Evolutionary conservation across 2,888 invertebrate genomes (phyloP).

Genomic region (Drosophila dives): DNA sequence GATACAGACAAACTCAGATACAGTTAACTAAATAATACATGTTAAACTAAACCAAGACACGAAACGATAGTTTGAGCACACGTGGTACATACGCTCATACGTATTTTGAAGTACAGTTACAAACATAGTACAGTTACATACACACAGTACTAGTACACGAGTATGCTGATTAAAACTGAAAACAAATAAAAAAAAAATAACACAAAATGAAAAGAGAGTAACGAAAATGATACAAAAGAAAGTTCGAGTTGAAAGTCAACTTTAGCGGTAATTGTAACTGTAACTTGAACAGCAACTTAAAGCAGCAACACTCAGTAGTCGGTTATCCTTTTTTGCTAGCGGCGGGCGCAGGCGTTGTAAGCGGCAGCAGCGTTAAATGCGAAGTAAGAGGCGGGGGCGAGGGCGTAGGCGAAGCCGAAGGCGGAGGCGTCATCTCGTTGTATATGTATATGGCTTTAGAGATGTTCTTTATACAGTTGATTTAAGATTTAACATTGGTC

Average conservation of each 20-base stretch:
- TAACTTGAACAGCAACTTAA: conserved; percentile 33
- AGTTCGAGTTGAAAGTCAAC: conserved; percentile 20
- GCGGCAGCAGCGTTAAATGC: conserved; percentile 56
- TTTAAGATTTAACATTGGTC: conserved; percentile 18
- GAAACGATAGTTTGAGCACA: background rate
- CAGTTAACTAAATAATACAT: conserved; percentile 17
- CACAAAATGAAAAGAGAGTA: conserved; percentile 9
- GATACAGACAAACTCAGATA: conserved; percentile 17
- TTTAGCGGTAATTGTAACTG: conserved; percentile 34
- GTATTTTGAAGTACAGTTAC: conserved; percentile 26
- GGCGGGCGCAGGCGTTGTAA: conserved; percentile 56
- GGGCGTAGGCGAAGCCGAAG: conserved; percentile 38
- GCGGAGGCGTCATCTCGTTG: conserved; percentile 36
- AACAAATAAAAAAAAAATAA: conserved; percentile 14
- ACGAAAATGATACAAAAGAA: conserved; percentile 6
- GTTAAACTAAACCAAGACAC: background rate
- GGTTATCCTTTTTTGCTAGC: conserved; percentile 59
- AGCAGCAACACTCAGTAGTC: conserved; percentile 64
- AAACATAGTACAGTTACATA: conserved; percentile 23
- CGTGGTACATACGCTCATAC: conserved; percentile 34
- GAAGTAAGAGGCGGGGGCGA: conserved; percentile 25
- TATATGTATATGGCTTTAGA: conserved; percentile 19
- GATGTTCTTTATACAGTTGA: conserved; percentile 25
- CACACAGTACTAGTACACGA: conserved; percentile 25
- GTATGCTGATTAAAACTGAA: conserved; percentile 34